Evolutionary conservation across 2,797 vertebrate genomes (phyloP), one percentile per base, ranked within the genome.

Genomic region (Eptatretus atami): DNA sequence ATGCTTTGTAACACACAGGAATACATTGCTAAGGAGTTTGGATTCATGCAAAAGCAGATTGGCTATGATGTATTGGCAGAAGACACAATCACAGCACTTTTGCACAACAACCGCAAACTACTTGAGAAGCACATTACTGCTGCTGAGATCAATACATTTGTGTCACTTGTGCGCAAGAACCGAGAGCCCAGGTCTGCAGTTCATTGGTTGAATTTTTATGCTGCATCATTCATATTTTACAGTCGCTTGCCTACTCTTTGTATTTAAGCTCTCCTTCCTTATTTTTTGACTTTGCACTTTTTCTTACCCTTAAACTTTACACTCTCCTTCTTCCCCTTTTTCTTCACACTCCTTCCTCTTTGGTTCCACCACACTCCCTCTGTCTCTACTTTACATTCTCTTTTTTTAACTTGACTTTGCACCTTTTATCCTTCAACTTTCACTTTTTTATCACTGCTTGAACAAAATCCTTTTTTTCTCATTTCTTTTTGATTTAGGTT

Each of bases 11-110:
- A 44, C 19, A 14, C 9, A 64, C 72, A 98, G 92, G 92, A 98
- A 65, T 98, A 98, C 67, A 98, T 98, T 57, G 92, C 90, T 63
- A 98, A 98, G 73, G 87, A 98, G 77, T 98, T 98, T 67, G 86
- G 92, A 73, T 96, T 96, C 75, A 98, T 98, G 92, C 92, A 98
- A 75, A 98, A 98, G 71, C 92, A 98, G 76, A 98, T 98, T 9
- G 92, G 92, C 65, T 98, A 98, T 2, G 92, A 98, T 1, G 92
- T 98, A 44, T 68, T 98, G 76, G 92, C 92, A 0, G 92, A 98
- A 73, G 92, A 98, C 75, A 98, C 92, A 0, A 96, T 96, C 69
- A 98, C 92, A 0, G 92, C 92, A 9, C 75, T 98, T 67, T 80
- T 98, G 19, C 92, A 98, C 53, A 98, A 98, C 72, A 98, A 96